Conservation (phyloP, 1,140 invertebrate genomes). For the Theocolax elegans region DNA sequence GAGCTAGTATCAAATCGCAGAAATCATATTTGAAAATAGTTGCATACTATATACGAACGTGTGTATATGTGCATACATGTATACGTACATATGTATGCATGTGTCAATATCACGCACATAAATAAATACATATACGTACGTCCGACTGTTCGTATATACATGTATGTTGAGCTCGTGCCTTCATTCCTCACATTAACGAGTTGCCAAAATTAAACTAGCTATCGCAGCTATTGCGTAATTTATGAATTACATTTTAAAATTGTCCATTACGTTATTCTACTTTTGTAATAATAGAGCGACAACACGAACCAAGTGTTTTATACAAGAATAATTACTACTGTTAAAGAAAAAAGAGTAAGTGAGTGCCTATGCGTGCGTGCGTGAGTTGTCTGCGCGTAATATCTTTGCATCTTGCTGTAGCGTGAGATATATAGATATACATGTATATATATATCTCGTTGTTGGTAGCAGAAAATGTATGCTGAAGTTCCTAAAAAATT, state of each 20-base stretch:
- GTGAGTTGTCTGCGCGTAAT: slow-evolving; percentile 17
- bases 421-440: slow-evolving; percentile 2
- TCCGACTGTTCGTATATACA: no score
- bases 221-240: slow-evolving; percentile 2
- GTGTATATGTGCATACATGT: not conserved
- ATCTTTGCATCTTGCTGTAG: slow-evolving; percentile 15
- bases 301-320: not conserved
- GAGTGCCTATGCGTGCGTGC: slow-evolving; percentile 4
- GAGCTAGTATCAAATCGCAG: not conserved
- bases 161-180: slow-evolving; percentile 28
- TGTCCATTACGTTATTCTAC: not conserved
- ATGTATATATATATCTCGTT: slow-evolving; percentile 20
- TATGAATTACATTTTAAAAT: not conserved
- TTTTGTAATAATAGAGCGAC: slow-evolving; percentile 10
- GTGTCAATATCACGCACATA: no score
- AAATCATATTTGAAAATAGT: slow-evolving; percentile 38
- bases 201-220: slow-evolving; percentile 12
- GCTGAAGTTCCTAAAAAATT: slow-evolving; percentile 8
- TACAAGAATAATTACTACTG: not conserved
- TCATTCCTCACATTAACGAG: slow-evolving; percentile 29
- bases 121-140: no score
- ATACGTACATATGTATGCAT: slow-evolving; percentile 1
- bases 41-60: slow-evolving; percentile 1
- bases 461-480: not conserved
- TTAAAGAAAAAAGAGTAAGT: not conserved